Percentiles rank a stretch among this genome's conserved stretches.
These are phyloP conservation scores for Scyliorhinus canicula DNA, from an alignment of 2,797 vertebrate species.

Conservation along the genomic window DNA sequence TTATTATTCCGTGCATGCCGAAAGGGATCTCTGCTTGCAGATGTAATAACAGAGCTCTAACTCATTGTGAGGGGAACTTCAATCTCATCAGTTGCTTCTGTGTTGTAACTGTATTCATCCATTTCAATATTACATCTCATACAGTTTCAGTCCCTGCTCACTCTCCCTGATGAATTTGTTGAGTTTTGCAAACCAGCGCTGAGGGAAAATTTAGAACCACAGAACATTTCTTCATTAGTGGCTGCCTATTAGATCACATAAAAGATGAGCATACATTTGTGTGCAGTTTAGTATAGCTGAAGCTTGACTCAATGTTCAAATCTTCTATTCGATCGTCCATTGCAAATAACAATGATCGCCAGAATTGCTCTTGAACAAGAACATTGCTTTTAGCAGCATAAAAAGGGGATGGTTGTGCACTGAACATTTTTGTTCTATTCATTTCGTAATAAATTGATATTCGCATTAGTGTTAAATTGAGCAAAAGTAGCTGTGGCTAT, in stretches of 20 bases:
- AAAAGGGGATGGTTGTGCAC: neutral
- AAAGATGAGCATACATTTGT: conserved; percentile 2
- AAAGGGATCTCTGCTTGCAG: neutral
- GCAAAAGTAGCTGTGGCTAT: neutral
- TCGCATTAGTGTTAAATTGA: neutral
- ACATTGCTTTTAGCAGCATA: neutral
- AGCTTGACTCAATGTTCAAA: neutral
- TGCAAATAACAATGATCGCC: neutral
- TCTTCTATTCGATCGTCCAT: neutral
- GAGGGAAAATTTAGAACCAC: neutral
- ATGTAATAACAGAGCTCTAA: neutral
- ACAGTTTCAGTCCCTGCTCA: neutral
- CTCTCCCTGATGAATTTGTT: neutral
- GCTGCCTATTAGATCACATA: neutral
- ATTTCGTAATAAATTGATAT: neutral
- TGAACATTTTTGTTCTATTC: neutral
- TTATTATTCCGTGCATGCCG: neutral
- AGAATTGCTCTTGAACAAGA: neutral
- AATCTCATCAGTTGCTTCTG: neutral
- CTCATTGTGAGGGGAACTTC: neutral
- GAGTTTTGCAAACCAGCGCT: neutral
- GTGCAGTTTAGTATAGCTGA: neutral
- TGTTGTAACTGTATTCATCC: neutral
- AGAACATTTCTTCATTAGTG: neutral
- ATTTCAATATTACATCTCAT: neutral